These are phyloP conservation scores for Epinotia bilunana DNA, from an alignment of 2,888 invertebrate genomes.

Conservation along the genomic window DNA sequence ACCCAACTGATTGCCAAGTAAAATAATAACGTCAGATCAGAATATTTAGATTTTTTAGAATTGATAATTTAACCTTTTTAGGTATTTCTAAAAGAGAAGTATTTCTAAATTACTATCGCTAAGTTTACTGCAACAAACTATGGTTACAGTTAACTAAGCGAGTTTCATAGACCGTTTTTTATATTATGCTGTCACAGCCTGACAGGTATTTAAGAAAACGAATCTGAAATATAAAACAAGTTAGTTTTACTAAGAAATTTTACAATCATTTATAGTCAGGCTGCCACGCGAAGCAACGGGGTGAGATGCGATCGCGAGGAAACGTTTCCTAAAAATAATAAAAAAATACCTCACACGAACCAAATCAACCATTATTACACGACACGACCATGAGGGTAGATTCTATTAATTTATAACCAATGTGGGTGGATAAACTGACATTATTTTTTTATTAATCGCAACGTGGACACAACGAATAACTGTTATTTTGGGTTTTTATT, in stretches of 20 bases:
- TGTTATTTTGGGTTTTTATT: slow-evolving; percentile 76
- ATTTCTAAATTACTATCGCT: not conserved
- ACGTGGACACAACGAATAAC: slow-evolving; percentile 65
- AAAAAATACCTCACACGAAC: slow-evolving; percentile 83
- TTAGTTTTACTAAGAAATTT: slow-evolving; percentile 24
- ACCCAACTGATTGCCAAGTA: not conserved
- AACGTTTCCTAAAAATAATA: slow-evolving; percentile 72
- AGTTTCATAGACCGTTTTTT: not conserved
- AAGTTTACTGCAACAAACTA: not conserved
- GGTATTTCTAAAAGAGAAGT: not conserved
- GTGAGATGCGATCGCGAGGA: slow-evolving; percentile 65
- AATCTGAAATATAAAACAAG: slow-evolving; percentile 9
- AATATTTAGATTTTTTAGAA: not conserved
- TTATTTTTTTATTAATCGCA: slow-evolving; percentile 75
- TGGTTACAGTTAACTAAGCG: not conserved
- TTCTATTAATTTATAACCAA: slow-evolving; percentile 84
- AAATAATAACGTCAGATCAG: not conserved
- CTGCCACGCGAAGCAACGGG: slow-evolving; percentile 64
- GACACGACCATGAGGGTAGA: slow-evolving; percentile 79
- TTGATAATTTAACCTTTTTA: not conserved
- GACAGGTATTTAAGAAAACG: slow-evolving; percentile 15
- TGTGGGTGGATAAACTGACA: slow-evolving; percentile 83
- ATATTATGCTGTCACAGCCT: not conserved
- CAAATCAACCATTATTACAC: slow-evolving; percentile 80
- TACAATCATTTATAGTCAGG: slow-evolving; percentile 38